Percentiles rank a stretch among this genome's conserved stretches.
Conservation (phyloP, 1,140 invertebrate genomes). For the Scaptomyza hsui region DNA sequence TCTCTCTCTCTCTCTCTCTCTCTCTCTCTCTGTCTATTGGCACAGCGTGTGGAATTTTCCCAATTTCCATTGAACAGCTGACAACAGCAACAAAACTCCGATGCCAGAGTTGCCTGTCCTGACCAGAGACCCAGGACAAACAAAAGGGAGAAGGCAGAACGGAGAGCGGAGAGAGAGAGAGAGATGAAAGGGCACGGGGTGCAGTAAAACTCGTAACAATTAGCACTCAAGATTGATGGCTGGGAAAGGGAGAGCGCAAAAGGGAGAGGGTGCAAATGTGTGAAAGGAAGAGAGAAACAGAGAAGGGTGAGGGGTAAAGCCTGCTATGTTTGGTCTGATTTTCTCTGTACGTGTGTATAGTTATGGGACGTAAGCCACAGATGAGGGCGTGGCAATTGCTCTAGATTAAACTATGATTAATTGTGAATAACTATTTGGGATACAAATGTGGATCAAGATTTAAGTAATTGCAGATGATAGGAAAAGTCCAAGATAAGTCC, state of each 20-base stretch:
- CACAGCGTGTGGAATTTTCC: slow-evolving; percentile 52
- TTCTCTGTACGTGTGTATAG: slow-evolving; percentile 1
- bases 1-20: not conserved
- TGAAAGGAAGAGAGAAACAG: not conserved
- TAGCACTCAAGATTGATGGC: slow-evolving; percentile 71
- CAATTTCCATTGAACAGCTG: slow-evolving; percentile 44
- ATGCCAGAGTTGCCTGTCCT: not conserved
- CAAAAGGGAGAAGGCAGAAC: slow-evolving; percentile 1
- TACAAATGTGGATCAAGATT: not conserved
- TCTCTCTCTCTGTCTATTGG: slow-evolving; percentile 27
- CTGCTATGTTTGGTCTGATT: slow-evolving; percentile 32
- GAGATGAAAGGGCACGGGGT: slow-evolving; percentile 16
- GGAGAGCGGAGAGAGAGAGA: not conserved
- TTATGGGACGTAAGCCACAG: slow-evolving; percentile 7
- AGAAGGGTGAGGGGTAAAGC: not conserved
- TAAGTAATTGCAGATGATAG: not conserved
- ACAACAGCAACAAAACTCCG: slow-evolving; percentile 19
- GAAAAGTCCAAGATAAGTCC: too few species aligned
- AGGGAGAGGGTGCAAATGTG: slow-evolving; percentile 11
- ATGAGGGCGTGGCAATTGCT: slow-evolving; percentile 11
- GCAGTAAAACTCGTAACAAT: slow-evolving; percentile 67
- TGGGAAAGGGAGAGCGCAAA: slow-evolving; percentile 12
- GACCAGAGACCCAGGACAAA: slow-evolving; percentile 5
- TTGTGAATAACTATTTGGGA: slow-evolving; percentile 1
- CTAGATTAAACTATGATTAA: slow-evolving; percentile 5